Conservation (phyloP, 2,888 invertebrate species). For the Diploptera punctata region DNA sequence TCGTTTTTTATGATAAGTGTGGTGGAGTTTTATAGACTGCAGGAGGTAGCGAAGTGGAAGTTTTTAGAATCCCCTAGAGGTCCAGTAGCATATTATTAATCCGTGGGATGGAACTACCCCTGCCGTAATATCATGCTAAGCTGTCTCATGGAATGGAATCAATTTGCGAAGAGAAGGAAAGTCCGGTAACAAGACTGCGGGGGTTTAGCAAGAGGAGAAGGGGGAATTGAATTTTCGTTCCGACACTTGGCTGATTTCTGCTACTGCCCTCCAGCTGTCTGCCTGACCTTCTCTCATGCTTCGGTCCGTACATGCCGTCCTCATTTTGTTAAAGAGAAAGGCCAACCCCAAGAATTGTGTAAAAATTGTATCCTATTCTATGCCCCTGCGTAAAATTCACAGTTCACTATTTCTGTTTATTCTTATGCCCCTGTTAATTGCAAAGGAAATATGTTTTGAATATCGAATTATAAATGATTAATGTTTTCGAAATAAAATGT, state of each 20-base stretch:
- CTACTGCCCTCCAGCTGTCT: not conserved
- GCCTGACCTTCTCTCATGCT: conserved; percentile 2
- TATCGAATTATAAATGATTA: too few relatives aligned
- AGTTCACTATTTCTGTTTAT: too few relatives aligned
- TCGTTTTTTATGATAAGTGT: too few relatives aligned
- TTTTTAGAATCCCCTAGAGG: not conserved
- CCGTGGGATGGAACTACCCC: not conserved
- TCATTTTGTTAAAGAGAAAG: conserved; percentile 11
- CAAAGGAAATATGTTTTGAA: too few relatives aligned
- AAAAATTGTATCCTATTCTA: too few relatives aligned
- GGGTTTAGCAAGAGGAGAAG: not conserved
- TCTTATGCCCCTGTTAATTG: too few relatives aligned
- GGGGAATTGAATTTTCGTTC: conserved; percentile 16
- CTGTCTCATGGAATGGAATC: conserved; percentile 4
- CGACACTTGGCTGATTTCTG: conserved; percentile 16
- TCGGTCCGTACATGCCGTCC: not conserved
- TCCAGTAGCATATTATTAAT: not conserved
- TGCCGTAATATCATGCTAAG: not conserved
- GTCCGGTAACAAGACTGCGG: not conserved
- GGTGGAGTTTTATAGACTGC: not conserved
- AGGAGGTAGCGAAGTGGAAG: not conserved
- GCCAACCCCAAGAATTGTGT: too few relatives aligned
- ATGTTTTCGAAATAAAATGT: too few relatives aligned
- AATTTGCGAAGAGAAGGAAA: not conserved
- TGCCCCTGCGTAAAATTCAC: too few relatives aligned